Evolutionary conservation across 2,888 invertebrate genomes (phyloP), one percentile per base, ranked within the genome.

Genomic region (Agonum fuliginosum): DNA sequence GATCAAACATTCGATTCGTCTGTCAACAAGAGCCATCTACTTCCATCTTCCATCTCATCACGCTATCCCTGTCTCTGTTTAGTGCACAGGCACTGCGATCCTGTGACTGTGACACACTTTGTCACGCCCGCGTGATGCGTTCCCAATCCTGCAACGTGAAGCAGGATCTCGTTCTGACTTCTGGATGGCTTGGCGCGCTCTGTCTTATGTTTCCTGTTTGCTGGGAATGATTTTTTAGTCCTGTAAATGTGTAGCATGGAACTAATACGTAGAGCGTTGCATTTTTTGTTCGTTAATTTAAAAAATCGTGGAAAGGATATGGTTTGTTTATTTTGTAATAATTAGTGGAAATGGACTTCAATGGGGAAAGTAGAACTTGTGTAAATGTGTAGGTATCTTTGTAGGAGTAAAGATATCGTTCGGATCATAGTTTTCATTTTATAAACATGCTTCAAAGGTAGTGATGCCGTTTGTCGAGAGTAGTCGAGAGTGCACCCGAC

Each of bases 1-100:
- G 43, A 43, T 69, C 69, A 69, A 69, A 69, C 43, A 69, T 69
- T 69, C 43, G 69, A 69, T 41, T 41, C 69, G 20, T 69, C 43
- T 22, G 41, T 43, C 69, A 69, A 69, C 69, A 41, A 20, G 69
- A 24, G 5, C 19, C 22, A 20, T 69, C 12, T 27, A 14, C 30
- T 17, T 62, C 62, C 41, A 3, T 54, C 54, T 54, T 20, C 20
- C 19, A 8, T 5, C n/a, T 24, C 24, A n/a, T 20, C 22, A 20
- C 20, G 41, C 54, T 54, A 19, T 41, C 65, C 19, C 65, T 37
- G 8, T 10, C 37, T 12, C 37, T 12, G 1, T 1, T 20, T 19
- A n/a, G 51, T 51, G 24, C 24, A 51, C 10, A 17, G 12, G 22
- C 51, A n/a, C n/a, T n/a, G n/a, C n/a, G n/a, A n/a, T n/a, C n/a